Percentiles rank a stretch among this genome's conserved stretches.
phyloP scores from a whole-genome alignment of 2,113 vertebrate genomes.

The Girardinichthys multiradiatus region DNA sequence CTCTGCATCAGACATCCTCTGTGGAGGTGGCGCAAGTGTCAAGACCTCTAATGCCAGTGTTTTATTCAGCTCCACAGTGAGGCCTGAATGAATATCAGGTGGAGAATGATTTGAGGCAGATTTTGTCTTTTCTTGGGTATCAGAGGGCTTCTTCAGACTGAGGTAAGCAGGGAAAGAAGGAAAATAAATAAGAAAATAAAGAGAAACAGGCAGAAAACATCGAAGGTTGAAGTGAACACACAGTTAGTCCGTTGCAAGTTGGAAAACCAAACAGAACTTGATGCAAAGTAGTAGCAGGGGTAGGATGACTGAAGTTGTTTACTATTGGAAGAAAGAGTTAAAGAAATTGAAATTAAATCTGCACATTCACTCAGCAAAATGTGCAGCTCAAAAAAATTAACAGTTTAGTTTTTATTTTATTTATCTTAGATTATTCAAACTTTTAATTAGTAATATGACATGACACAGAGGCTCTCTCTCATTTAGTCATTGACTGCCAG shows the following conservation, averaged over 20 bases:
- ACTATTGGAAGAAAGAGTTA: background rate
- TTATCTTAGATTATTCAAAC: no score
- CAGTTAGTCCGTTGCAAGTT: background rate
- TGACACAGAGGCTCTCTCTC: no score
- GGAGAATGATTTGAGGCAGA: constrained; percentile 13
- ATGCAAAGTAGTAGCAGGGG: background rate
- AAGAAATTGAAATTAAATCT: background rate
- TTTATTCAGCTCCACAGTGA: constrained; percentile 31
- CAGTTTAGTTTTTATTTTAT: no score
- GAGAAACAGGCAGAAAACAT: background rate
- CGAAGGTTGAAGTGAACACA: background rate
- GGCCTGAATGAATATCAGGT: constrained; percentile 5
- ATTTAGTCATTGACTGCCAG: no score
- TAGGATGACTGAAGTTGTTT: background rate
- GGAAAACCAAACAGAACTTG: background rate
- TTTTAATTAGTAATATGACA: no score
- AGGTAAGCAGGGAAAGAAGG: constrained; percentile 26
- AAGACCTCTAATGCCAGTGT: constrained; percentile 43
- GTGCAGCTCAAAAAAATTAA: no score
- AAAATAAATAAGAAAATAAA: background rate
- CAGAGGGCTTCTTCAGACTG: constrained; percentile 48
- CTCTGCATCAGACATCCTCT: constrained; percentile 58
- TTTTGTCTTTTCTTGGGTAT: constrained; percentile 44
- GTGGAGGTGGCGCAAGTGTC: constrained; percentile 36
- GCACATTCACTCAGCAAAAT: no score